A percentile compares a stretch with the other conserved stretches of the same genome.
phyloP scores from a whole-genome alignment of 2,113 vertebrate species.

The Aphyosemion australe region DNA sequence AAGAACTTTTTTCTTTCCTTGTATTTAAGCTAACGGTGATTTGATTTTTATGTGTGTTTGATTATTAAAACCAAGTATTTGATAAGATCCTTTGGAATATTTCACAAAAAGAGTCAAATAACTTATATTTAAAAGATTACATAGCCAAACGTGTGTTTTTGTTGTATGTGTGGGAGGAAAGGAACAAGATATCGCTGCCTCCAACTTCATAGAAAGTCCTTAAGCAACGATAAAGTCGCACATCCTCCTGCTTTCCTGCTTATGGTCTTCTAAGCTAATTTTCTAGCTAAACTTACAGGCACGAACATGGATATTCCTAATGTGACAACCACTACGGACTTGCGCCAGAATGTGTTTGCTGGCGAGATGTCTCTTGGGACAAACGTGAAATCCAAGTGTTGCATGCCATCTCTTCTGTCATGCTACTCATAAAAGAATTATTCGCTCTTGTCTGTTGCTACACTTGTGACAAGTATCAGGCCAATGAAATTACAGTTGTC shows the following conservation, averaged over 20 bases:
- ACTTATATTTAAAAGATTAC: too few species aligned
- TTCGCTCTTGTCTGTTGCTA: slow-evolving; percentile 43
- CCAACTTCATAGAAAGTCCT: too few species aligned
- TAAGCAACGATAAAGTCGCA: too few species aligned
- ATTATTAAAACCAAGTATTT: background rate
- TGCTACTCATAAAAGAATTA: slow-evolving; percentile 66
- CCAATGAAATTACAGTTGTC: slow-evolving; percentile 46
- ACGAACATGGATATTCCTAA: slow-evolving; percentile 20
- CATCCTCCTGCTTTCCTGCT: too few species aligned
- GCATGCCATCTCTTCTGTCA: slow-evolving; percentile 61
- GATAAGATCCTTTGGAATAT: background rate
- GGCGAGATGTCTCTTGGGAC: slow-evolving; percentile 41
- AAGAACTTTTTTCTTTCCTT: slow-evolving; percentile 3
- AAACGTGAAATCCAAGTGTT: slow-evolving; percentile 62
- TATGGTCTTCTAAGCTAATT: background rate
- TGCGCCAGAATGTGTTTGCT: slow-evolving; percentile 59
- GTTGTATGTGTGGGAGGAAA: too few species aligned
- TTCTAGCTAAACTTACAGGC: slow-evolving; percentile 15
- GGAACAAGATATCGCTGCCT: too few species aligned
- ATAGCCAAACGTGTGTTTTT: too few species aligned
- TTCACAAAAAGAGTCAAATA: background rate
- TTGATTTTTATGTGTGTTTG: background rate
- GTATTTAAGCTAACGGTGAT: background rate
- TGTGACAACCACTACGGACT: slow-evolving; percentile 58
- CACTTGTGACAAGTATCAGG: slow-evolving; percentile 44